Evolutionary conservation across 2,113 vertebrate genomes (phyloP).

Genomic region (Athene noctua): DNA sequence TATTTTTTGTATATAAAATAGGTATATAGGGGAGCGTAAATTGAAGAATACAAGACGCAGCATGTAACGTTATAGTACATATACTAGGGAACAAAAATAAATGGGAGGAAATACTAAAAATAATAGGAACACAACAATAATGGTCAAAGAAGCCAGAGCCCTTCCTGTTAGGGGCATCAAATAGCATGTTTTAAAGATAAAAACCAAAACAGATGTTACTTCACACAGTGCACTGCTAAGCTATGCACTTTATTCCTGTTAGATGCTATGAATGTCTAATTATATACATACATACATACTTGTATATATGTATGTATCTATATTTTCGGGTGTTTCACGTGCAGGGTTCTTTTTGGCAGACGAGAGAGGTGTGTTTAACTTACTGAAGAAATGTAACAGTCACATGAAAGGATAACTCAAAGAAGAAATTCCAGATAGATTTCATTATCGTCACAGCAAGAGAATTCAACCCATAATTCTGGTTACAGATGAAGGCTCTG

Average conservation of each 20-base stretch:
- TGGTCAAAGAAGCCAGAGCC: neutral
- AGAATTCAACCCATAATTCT: constrained; percentile 83
- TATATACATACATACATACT: no score
- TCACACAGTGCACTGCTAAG: neutral
- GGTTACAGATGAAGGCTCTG: constrained; percentile 81
- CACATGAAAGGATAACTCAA: constrained; percentile 84
- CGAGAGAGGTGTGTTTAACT: constrained; percentile 51
- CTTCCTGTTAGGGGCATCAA: neutral
- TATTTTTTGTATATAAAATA: neutral
- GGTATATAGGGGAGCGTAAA: neutral
- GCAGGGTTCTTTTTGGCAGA: constrained; percentile 49
- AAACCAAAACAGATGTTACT: neutral
- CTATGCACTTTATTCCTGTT: neutral
- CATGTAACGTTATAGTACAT: neutral
- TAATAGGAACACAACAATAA: neutral
- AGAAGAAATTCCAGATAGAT: constrained; percentile 78
- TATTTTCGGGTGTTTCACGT: neutral
- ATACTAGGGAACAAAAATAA: neutral
- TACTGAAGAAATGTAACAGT: constrained; percentile 66
- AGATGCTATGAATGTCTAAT: neutral
- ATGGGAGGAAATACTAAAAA: neutral
- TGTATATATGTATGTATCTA: accelerated
- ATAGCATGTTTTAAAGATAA: neutral
- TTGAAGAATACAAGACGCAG: neutral
- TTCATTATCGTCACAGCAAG: constrained; percentile 82